A percentile compares a stretch with the other conserved stretches of the same genome.
These are phyloP conservation scores for Botia kubotai DNA, from an alignment of 2,797 vertebrate genomes.

Conservation along the genomic window DNA sequence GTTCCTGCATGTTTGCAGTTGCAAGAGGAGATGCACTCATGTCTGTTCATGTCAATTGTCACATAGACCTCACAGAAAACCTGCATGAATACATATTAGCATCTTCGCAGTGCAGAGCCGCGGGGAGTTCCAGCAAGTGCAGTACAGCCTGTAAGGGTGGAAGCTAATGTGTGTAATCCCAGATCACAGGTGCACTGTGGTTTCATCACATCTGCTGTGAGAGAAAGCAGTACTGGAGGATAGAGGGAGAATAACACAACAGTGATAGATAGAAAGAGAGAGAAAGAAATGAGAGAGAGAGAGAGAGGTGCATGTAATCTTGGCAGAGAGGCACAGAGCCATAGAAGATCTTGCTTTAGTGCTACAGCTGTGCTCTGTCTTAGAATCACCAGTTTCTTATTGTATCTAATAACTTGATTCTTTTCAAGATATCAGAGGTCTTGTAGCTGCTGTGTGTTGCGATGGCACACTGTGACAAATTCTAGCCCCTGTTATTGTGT, in stretches of 20 bases:
- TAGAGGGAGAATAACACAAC: too few species aligned
- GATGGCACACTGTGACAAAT: background rate
- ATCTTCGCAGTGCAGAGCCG: conserved; percentile 23
- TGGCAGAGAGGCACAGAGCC: conserved; percentile 5
- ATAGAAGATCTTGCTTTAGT: background rate
- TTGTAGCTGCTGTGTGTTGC: background rate
- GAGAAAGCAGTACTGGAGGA: background rate
- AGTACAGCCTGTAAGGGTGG: background rate
- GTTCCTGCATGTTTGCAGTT: too few species aligned
- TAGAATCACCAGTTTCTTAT: conserved; percentile 7
- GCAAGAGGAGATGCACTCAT: background rate
- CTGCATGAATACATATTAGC: conserved; percentile 33
- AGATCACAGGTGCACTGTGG: conserved; percentile 40
- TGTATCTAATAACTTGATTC: background rate
- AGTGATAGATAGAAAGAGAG: background rate
- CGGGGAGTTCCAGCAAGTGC: conserved; percentile 9
- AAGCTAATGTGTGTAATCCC: conserved; percentile 36
- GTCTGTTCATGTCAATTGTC: conserved; percentile 14
- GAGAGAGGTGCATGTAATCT: conserved; percentile 46
- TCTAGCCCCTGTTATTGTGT: conserved; percentile 2
- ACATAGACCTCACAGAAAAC: background rate
- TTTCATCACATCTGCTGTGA: conserved; percentile 25
- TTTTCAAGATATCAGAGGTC: conserved; percentile 12
- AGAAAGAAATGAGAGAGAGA: background rate
- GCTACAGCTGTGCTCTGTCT: too few species aligned